A percentile compares a stretch with the other conserved stretches of the same genome.
These are phyloP conservation scores for Ruditapes philippinarum DNA, from an alignment of 1,140 invertebrate genomes.

Conservation along the genomic window DNA sequence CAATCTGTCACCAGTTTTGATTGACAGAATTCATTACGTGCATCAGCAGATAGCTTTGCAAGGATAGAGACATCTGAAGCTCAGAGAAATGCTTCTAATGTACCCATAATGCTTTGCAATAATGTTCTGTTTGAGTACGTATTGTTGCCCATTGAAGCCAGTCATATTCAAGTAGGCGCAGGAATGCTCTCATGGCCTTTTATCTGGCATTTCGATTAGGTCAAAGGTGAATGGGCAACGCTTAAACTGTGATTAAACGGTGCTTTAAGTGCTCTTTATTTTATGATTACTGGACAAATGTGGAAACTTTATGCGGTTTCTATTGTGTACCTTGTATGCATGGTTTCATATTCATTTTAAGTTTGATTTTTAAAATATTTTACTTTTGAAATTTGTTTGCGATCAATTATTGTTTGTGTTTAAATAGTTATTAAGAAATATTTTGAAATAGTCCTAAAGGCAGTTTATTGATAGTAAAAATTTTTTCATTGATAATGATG, in stretches of 20 bases:
- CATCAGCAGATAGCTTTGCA: background rate
- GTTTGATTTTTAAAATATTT: background rate
- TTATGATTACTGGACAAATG: slow-evolving; percentile 32
- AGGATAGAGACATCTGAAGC: slow-evolving; percentile 2
- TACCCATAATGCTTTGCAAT: background rate
- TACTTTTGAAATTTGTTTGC: too few relatives aligned
- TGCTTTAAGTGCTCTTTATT: slow-evolving; percentile 27
- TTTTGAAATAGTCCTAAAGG: too few relatives aligned
- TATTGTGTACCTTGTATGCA: background rate
- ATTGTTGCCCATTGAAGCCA: background rate
- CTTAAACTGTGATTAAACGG: slow-evolving; percentile 22
- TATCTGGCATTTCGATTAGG: slow-evolving; percentile 12
- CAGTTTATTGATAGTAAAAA: too few relatives aligned
- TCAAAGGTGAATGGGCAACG: slow-evolving; percentile 1
- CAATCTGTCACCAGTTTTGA: slow-evolving; percentile 17
- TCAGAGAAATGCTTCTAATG: background rate
- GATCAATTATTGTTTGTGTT: too few relatives aligned
- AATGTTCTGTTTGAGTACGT: background rate
- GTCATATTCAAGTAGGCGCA: slow-evolving; percentile 6
- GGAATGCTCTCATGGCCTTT: slow-evolving; percentile 10
- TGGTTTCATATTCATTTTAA: slow-evolving; percentile 25
- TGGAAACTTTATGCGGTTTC: background rate
- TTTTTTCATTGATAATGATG: too few relatives aligned
- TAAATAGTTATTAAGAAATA: too few relatives aligned
- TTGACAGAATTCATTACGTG: background rate